These are phyloP conservation scores for Rousettus leschenaultii DNA, from an alignment of 2,113 vertebrate species.

Conservation along the genomic window DNA sequence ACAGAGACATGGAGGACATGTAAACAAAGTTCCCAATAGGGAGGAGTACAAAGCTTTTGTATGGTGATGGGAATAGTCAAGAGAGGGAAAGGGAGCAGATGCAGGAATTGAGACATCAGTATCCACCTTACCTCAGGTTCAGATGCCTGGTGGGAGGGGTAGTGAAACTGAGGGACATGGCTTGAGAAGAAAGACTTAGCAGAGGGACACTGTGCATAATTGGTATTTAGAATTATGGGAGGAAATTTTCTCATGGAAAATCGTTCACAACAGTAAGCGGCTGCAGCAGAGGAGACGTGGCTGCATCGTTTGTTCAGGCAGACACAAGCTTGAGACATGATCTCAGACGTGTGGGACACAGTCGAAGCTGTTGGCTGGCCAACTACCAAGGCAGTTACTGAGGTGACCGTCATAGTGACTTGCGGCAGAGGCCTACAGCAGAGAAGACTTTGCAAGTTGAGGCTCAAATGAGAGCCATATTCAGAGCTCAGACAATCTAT, in stretches of 20 bases:
- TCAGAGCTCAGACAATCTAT: background rate
- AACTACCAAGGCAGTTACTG: background rate
- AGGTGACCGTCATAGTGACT: background rate
- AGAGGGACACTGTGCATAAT: background rate
- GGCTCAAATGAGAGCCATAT: background rate
- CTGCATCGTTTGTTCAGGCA: background rate
- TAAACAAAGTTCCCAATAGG: background rate
- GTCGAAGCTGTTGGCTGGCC: background rate
- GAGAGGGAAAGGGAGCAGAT: background rate
- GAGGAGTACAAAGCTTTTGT: background rate
- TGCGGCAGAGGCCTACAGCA: background rate
- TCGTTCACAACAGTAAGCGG: background rate
- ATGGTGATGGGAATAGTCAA: background rate
- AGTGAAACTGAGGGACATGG: background rate
- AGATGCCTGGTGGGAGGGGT: no score
- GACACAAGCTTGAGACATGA: background rate
- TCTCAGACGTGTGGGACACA: background rate
- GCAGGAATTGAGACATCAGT: background rate
- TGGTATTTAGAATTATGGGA: background rate
- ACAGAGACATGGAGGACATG: background rate
- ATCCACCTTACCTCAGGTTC: background rate
- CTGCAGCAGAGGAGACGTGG: background rate
- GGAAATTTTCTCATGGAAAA: background rate
- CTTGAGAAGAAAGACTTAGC: background rate
- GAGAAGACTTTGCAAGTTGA: background rate